A percentile compares a stretch with the other conserved stretches of the same genome.
These are phyloP conservation scores for Bombylius major DNA, from an alignment of 2,888 invertebrate genomes.

Conservation along the genomic window DNA sequence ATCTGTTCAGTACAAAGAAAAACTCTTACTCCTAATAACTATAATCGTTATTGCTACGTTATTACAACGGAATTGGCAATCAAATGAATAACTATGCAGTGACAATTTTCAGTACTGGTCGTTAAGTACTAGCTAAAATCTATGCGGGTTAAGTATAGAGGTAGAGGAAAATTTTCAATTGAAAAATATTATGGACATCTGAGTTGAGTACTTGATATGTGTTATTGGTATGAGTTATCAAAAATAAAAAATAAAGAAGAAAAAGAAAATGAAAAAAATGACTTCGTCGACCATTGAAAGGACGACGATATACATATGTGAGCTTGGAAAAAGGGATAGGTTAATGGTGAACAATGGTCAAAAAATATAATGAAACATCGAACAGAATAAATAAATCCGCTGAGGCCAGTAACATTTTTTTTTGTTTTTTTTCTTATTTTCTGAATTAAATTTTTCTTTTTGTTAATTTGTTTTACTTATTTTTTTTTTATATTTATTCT, in stretches of 20 bases:
- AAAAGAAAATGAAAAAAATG: not conserved
- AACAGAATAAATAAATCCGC: constrained; percentile 16
- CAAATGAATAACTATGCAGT: too few relatives aligned
- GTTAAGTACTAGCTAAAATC: too few relatives aligned
- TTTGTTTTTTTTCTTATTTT: constrained; percentile 6
- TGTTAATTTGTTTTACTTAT: not conserved
- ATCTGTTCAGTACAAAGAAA: too few relatives aligned
- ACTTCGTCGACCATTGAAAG: not conserved
- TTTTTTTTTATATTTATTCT: not conserved
- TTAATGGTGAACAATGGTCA: too few relatives aligned
- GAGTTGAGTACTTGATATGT: not conserved
- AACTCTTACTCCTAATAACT: too few relatives aligned
- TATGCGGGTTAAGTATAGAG: too few relatives aligned
- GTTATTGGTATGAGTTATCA: too few relatives aligned
- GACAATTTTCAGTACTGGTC: too few relatives aligned
- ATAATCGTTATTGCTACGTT: too few relatives aligned
- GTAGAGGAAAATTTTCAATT: constrained; percentile 10
- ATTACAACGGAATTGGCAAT: too few relatives aligned
- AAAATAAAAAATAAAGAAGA: not conserved
- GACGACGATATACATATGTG: constrained; percentile 3
- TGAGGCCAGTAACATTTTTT: constrained; percentile 9
- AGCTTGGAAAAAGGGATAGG: not conserved
- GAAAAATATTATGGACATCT: constrained; percentile 13
- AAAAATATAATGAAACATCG: constrained; percentile 4
- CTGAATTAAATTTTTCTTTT: not conserved